These are phyloP conservation scores for Heliconius sara DNA, from an alignment of 2,888 invertebrate species.

Conservation along the genomic window DNA sequence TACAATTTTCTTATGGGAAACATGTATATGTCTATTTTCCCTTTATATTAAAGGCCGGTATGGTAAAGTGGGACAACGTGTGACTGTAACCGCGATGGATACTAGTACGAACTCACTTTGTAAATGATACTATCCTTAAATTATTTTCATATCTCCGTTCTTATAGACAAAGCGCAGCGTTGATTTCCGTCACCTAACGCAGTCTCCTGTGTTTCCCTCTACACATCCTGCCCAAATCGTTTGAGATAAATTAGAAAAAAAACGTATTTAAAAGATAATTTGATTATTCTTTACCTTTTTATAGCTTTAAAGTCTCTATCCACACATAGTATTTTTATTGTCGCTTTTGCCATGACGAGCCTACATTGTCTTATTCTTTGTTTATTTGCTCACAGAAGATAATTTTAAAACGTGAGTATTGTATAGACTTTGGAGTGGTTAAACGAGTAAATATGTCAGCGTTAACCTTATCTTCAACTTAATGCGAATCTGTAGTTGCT, in stretches of 20 bases:
- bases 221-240: too few relatives aligned
- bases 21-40: neutral
- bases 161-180: neutral
- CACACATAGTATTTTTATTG: slow-evolving; percentile 5
- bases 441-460: slow-evolving; percentile 50
- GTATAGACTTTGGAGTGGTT: slow-evolving; percentile 35
- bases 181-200: too few relatives aligned
- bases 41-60: neutral
- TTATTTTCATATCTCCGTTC: too few relatives aligned
- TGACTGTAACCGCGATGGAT: neutral
- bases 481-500: slow-evolving; percentile 49
- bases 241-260: too few relatives aligned
- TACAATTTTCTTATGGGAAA: neutral
- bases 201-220: too few relatives aligned
- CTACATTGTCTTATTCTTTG: slow-evolving; percentile 23
- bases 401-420: slow-evolving; percentile 32
- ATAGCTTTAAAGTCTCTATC: slow-evolving; percentile 1
- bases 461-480: slow-evolving; percentile 48
- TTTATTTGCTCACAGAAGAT: slow-evolving; percentile 28
- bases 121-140: neutral
- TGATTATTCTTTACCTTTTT: neutral
- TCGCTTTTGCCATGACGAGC: neutral
- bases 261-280: too few relatives aligned
- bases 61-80: neutral
- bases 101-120: neutral